These are phyloP conservation scores for Luidia sarsii DNA, from an alignment of 53 echinoderm and acorn worm genomes.

Conservation along the genomic window DNA sequence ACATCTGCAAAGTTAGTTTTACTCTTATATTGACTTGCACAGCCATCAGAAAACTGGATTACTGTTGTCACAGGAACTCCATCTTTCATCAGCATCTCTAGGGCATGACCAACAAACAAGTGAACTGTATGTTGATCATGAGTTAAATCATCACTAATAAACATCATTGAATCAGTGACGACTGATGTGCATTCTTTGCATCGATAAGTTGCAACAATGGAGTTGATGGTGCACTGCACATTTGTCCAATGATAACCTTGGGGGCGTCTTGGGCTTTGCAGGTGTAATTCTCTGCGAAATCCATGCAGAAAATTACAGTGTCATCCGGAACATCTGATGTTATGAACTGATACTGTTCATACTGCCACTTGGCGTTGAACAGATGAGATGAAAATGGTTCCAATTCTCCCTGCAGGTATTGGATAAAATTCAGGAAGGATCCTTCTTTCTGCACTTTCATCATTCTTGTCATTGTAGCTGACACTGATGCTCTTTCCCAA, in stretches of 20 bases:
- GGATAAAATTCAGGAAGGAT: neutral
- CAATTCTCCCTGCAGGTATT: conserved; percentile 15
- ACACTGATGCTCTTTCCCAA: conserved; percentile 13
- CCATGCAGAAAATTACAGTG: conserved; percentile 57
- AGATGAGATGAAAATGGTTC: conserved; percentile 24
- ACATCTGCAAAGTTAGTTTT: conserved; percentile 56
- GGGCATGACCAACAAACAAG: conserved; percentile 35
- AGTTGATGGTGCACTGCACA: conserved; percentile 57
- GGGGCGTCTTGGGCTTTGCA: conserved; percentile 47
- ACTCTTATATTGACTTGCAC: conserved; percentile 61
- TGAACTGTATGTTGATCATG: conserved; percentile 63
- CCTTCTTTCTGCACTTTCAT: neutral
- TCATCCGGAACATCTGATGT: conserved; percentile 17
- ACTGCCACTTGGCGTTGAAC: conserved; percentile 43
- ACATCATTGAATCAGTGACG: conserved; percentile 58
- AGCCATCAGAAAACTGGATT: conserved; percentile 67
- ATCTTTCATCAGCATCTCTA: conserved; percentile 16
- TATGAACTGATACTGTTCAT: conserved; percentile 25
- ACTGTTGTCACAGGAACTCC: conserved; percentile 43
- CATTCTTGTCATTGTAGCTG: conserved; percentile 6
- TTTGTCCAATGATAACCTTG: conserved; percentile 47
- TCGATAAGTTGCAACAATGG: conserved; percentile 64
- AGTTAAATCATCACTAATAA: conserved; percentile 54
- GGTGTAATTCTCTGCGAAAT: conserved; percentile 45
- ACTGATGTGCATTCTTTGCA: conserved; percentile 28